A percentile compares a stretch with the other conserved stretches of the same genome.
Evolutionary conservation across 2,888 invertebrate genomes (phyloP).

Genomic region (Camptogramma bilineatum): DNA sequence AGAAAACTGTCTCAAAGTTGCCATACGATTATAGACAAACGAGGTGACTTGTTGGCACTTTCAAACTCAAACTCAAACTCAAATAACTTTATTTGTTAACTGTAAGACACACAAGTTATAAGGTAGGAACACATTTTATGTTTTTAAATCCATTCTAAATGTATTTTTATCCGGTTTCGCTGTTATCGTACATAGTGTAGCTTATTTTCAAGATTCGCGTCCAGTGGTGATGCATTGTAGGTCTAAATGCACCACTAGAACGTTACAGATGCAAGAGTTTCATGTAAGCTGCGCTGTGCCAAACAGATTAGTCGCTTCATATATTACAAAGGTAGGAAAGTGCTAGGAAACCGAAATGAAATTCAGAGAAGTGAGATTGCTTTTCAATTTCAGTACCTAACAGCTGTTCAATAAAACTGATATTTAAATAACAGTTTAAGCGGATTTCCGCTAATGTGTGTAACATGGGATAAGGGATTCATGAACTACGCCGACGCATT

Average conservation of each 20-base stretch:
- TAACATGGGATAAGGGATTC: background rate
- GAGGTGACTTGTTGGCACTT: too few relatives aligned
- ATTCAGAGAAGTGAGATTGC: background rate
- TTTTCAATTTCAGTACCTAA: background rate
- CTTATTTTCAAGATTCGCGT: too few relatives aligned
- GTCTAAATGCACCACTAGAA: constrained; percentile 14
- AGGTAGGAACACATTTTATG: too few relatives aligned
- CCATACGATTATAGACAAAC: too few relatives aligned
- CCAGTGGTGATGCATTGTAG: constrained; percentile 4
- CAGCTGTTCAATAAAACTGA: background rate
- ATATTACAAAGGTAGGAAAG: background rate
- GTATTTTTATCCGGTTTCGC: too few relatives aligned
- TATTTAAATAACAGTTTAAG: background rate
- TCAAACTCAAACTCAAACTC: too few relatives aligned
- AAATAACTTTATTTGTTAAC: too few relatives aligned
- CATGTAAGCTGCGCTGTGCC: constrained; percentile 7
- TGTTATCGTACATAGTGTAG: too few relatives aligned
- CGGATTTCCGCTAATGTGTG: background rate
- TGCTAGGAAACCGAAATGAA: constrained; percentile 2
- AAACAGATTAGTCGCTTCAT: constrained; percentile 14
- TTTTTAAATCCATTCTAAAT: too few relatives aligned
- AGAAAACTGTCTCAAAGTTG: too few relatives aligned
- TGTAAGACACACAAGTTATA: too few relatives aligned
- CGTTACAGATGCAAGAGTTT: constrained; percentile 15
- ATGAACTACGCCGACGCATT: background rate